A percentile compares a stretch with the other conserved stretches of the same genome.
Evolutionary conservation across 1,140 invertebrate genomes (phyloP).

Genomic region (Heterodera carotae): DNA sequence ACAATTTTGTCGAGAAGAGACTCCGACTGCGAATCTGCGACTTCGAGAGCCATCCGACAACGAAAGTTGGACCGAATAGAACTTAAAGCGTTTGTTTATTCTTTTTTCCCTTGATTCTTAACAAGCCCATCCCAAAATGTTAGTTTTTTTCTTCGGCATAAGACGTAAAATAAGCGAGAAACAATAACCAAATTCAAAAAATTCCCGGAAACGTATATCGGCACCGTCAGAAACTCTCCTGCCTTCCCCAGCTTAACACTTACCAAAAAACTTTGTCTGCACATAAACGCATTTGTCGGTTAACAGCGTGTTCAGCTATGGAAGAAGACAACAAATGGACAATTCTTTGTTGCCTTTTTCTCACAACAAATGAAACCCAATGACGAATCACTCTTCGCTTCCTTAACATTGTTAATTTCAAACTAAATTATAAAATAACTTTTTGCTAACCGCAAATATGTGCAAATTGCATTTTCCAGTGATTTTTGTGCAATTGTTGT

Average conservation of each 20-base stretch:
- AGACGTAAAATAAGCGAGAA: too few relatives aligned
- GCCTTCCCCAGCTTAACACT: too few relatives aligned
- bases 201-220: too few relatives aligned
- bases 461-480: constrained; percentile 8
- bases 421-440: not conserved
- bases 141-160: too few relatives aligned
- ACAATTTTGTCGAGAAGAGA: constrained; percentile 14
- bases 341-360: not conserved
- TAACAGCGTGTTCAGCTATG: not conserved
- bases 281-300: not conserved
- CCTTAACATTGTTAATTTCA: constrained; percentile 14
- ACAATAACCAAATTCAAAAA: too few relatives aligned
- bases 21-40: constrained; percentile 9
- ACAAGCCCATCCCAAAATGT: too few relatives aligned
- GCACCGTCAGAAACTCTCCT: too few relatives aligned
- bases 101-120: too few relatives aligned
- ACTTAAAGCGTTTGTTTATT: too few relatives aligned
- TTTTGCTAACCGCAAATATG: constrained; percentile 15
- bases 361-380: constrained; percentile 2
- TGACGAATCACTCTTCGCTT: not conserved
- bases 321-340: not conserved
- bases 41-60: constrained; percentile 14
- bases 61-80: not conserved
- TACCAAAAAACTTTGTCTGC: not conserved
- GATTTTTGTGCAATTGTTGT: not conserved